phyloP scores from a whole-genome alignment of 2,113 vertebrate genomes.

The Oncorhynchus kisutch region DNA sequence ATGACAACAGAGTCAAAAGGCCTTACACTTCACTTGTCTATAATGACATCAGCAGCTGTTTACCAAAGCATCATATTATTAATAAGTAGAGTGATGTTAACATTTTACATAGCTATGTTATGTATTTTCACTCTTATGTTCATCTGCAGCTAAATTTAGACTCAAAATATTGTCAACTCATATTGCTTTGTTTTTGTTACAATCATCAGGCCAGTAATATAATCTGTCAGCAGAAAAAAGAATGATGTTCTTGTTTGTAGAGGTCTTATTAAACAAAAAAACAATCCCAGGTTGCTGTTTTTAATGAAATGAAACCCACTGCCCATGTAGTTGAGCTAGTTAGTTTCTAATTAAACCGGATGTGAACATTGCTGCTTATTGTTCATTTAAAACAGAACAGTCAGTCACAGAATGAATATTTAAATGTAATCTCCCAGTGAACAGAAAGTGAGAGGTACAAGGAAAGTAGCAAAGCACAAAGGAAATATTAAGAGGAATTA shows the following conservation, averaged over 20 bases:
- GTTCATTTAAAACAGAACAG: slow-evolving; percentile 48
- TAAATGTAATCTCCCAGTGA: slow-evolving; percentile 43
- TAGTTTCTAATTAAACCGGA: slow-evolving; percentile 60
- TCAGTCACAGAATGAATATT: slow-evolving; percentile 58
- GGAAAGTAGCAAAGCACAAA: slow-evolving; percentile 22
- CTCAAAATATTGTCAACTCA: slow-evolving; percentile 49
- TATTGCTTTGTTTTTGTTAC: not conserved
- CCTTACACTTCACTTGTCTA: slow-evolving; percentile 26
- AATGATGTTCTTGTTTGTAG: not conserved
- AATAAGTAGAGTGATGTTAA: slow-evolving; percentile 17
- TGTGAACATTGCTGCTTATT: not conserved
- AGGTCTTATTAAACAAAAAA: slow-evolving; percentile 10
- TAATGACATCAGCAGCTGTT: slow-evolving; percentile 56
- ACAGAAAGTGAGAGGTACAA: slow-evolving; percentile 30
- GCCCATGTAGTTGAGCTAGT: slow-evolving; percentile 24
- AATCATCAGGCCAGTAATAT: not conserved
- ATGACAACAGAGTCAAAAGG: slow-evolving; percentile 52
- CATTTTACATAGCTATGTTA: slow-evolving; percentile 9
- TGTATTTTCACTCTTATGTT: not conserved
- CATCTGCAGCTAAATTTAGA: not conserved
- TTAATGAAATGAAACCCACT: slow-evolving; percentile 46
- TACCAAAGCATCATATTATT: slow-evolving; percentile 15
- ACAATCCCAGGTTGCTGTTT: slow-evolving; percentile 10
- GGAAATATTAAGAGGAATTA: slow-evolving; percentile 48
- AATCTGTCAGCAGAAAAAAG: slow-evolving; percentile 17